These are phyloP conservation scores for Noctua comes DNA, from an alignment of 2,888 invertebrate genomes.

Conservation along the genomic window DNA sequence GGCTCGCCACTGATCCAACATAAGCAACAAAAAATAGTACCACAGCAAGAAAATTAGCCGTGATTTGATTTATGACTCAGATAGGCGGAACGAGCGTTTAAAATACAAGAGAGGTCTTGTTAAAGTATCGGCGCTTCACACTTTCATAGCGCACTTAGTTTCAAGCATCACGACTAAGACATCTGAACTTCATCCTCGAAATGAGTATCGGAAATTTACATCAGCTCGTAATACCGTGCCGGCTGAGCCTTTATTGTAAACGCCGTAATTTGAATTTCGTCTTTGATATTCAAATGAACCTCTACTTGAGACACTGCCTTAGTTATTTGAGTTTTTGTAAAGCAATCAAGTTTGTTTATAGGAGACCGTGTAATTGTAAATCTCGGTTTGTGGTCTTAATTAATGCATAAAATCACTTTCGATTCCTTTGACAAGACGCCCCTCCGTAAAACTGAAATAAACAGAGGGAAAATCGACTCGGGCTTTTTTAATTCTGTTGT, in stretches of 20 bases:
- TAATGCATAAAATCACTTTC: slow-evolving; percentile 87
- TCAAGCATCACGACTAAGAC: slow-evolving; percentile 83
- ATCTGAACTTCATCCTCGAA: slow-evolving; percentile 87
- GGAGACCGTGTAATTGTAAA: slow-evolving; percentile 89
- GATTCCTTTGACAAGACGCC: slow-evolving; percentile 78
- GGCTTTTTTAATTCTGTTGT: slow-evolving; percentile 71
- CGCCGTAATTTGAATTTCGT: slow-evolving; percentile 90
- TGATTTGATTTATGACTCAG: slow-evolving; percentile 58
- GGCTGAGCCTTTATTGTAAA: slow-evolving; percentile 90
- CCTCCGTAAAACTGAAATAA: slow-evolving; percentile 78
- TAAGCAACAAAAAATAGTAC: slow-evolving; percentile 32
- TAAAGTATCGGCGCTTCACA: slow-evolving; percentile 63
- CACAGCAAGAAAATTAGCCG: slow-evolving; percentile 53
- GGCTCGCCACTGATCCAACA: neutral
- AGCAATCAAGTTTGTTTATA: slow-evolving; percentile 91
- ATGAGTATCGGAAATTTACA: slow-evolving; percentile 91
- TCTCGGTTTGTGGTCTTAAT: slow-evolving; percentile 88
- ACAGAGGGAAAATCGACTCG: slow-evolving; percentile 74
- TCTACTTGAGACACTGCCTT: slow-evolving; percentile 90
- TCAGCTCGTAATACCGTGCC: slow-evolving; percentile 89
- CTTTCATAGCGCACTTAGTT: slow-evolving; percentile 70
- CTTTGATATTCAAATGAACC: slow-evolving; percentile 90
- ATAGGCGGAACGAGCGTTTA: slow-evolving; percentile 60
- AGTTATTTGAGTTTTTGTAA: slow-evolving; percentile 91
- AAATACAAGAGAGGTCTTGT: slow-evolving; percentile 64